These are phyloP conservation scores for Lordiphosa fenestrarum DNA, from an alignment of 2,888 invertebrate species.

Conservation along the genomic window DNA sequence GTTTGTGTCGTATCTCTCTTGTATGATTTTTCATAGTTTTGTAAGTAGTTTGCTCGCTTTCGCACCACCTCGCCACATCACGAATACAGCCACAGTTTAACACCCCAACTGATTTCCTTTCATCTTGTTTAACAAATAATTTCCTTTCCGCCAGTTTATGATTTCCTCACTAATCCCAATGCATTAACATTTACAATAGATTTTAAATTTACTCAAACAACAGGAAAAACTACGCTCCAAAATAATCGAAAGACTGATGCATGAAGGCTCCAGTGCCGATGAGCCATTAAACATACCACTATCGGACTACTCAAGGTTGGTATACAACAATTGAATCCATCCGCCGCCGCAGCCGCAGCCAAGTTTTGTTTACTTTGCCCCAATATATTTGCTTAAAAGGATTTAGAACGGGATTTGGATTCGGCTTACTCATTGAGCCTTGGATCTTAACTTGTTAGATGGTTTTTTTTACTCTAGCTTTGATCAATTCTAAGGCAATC, in stretches of 20 bases:
- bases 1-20: too few relatives aligned
- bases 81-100: neutral
- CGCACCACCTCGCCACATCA: constrained; percentile 2
- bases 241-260: constrained; percentile 88
- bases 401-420: too few relatives aligned
- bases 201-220: constrained; percentile 76
- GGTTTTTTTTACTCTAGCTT: too few relatives aligned
- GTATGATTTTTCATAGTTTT: neutral
- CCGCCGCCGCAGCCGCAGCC: neutral
- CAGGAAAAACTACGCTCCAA: constrained; percentile 89
- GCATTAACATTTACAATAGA: constrained; percentile 71
- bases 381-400: too few relatives aligned
- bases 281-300: constrained; percentile 92
- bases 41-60: constrained; percentile 9
- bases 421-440: too few relatives aligned
- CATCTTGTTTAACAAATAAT: constrained; percentile 7
- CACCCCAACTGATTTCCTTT: constrained; percentile 1
- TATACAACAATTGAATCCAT: neutral
- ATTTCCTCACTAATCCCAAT: constrained; percentile 47
- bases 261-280: constrained; percentile 93
- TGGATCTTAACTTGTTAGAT: too few relatives aligned
- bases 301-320: constrained; percentile 93
- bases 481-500: too few relatives aligned
- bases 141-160: constrained; percentile 26
- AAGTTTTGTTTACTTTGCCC: too few relatives aligned